Percentiles rank a stretch among this genome's conserved stretches.
These are phyloP conservation scores for Monomorium pharaonis DNA, from an alignment of 1,140 invertebrate species.

Conservation along the genomic window DNA sequence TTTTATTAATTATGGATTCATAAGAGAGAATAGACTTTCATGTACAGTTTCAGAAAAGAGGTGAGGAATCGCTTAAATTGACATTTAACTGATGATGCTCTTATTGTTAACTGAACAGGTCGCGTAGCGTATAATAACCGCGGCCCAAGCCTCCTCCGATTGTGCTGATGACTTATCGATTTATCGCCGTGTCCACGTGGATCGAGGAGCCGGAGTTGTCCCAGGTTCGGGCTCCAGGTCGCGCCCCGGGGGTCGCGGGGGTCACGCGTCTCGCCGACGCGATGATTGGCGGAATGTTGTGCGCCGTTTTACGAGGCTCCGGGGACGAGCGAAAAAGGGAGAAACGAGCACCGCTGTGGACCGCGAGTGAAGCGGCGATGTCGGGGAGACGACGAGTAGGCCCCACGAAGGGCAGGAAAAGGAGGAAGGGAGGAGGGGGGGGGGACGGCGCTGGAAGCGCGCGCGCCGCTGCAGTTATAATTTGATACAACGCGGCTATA, in stretches of 20 bases:
- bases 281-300: slow-evolving; percentile 77
- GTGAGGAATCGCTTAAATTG: not conserved
- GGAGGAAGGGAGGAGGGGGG: not conserved
- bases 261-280: slow-evolving; percentile 60
- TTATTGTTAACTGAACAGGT: not conserved
- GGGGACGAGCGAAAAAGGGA: slow-evolving; percentile 61
- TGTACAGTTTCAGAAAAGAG: not conserved
- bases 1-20: not conserved
- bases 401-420: not conserved
- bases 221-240: slow-evolving; percentile 58
- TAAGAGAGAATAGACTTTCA: not conserved
- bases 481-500: slow-evolving; percentile 75
- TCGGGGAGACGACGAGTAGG: not conserved
- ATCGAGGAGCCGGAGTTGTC: slow-evolving; percentile 42
- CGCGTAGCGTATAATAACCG: not conserved
- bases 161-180: slow-evolving; percentile 61
- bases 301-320: slow-evolving; percentile 75
- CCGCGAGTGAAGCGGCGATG: not conserved
- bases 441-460: slow-evolving; percentile 36
- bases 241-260: slow-evolving; percentile 38
- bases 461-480: slow-evolving; percentile 72
- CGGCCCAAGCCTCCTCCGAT: not conserved
- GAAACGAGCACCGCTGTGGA: slow-evolving; percentile 46
- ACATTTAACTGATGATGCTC: not conserved
- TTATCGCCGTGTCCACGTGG: slow-evolving; percentile 60